phyloP scores from a whole-genome alignment of 2,888 invertebrate genomes.

The Cancer borealis region DNA sequence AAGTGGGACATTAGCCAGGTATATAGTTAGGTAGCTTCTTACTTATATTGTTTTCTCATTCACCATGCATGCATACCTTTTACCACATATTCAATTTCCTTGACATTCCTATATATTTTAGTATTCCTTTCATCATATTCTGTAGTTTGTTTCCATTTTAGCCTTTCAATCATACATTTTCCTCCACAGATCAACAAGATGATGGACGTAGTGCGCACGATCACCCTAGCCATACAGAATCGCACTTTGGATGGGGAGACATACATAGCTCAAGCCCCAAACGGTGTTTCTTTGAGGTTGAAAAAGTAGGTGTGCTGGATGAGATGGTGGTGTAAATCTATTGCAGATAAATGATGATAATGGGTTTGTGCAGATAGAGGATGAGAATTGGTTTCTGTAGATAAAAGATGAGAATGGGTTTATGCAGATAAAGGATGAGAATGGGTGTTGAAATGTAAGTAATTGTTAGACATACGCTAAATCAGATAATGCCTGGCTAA shows the following conservation, averaged over 20 bases:
- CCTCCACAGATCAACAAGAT: slow-evolving; percentile 24
- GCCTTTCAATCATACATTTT: not conserved
- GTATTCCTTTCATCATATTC: not conserved
- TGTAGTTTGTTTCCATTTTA: not conserved
- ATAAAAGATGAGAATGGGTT: too few species aligned
- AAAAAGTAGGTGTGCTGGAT: slow-evolving; percentile 52
- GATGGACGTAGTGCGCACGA: slow-evolving; percentile 46
- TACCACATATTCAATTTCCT: not conserved
- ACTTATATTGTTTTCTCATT: not conserved
- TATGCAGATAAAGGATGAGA: too few species aligned
- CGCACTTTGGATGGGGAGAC: slow-evolving; percentile 65
- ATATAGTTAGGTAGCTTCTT: too few species aligned
- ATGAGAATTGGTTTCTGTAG: too few species aligned
- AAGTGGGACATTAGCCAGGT: too few species aligned
- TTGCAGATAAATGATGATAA: too few species aligned
- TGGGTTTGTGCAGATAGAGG: too few species aligned
- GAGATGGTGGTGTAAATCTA: not conserved
- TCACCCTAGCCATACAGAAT: slow-evolving; percentile 13
- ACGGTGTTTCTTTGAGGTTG: slow-evolving; percentile 62
- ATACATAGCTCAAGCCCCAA: slow-evolving; percentile 35
- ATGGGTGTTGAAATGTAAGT: too few species aligned
- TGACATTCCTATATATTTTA: not conserved
- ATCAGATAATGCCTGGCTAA: too few species aligned
- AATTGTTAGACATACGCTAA: too few species aligned
- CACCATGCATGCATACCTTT: not conserved